Percentiles rank a stretch among this genome's conserved stretches.
Evolutionary conservation across 2,797 vertebrate genomes (phyloP).

Genomic region (Champsocephalus gunnari): DNA sequence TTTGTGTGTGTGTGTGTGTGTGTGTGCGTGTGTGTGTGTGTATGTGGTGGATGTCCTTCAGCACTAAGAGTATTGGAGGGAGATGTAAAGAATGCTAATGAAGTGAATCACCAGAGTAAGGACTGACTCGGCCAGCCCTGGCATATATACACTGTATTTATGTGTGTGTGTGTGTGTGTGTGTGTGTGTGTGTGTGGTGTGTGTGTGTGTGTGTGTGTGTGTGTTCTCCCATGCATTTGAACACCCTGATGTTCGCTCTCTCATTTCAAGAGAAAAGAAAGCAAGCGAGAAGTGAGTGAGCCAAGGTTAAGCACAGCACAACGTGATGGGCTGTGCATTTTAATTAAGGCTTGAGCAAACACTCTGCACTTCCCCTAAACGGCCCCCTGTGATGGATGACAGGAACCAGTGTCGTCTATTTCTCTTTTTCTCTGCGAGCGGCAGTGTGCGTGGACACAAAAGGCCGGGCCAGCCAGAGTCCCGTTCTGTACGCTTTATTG

Average conservation of each 20-base stretch:
- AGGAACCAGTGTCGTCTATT: constrained; percentile 61
- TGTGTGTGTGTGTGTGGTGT: constrained; percentile 35
- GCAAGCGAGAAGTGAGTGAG: constrained; percentile 65
- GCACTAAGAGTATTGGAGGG: constrained; percentile 69
- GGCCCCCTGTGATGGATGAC: constrained; percentile 72
- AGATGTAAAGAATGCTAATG: constrained; percentile 82
- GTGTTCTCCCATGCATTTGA: constrained; percentile 32
- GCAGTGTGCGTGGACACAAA: constrained; percentile 48
- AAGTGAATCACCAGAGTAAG: constrained; percentile 63
- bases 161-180: constrained; percentile 28
- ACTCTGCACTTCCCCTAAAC: constrained; percentile 69
- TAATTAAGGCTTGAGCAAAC: constrained; percentile 77
- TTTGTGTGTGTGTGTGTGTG: constrained; percentile 13
- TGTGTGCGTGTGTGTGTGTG: constrained; percentile 20
- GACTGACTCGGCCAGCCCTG: constrained; percentile 54
- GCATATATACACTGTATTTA: constrained; percentile 28
- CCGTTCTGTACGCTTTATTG: constrained; percentile 64
- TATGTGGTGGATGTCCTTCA: constrained; percentile 76
- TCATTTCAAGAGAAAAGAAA: constrained; percentile 60
- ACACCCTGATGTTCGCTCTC: constrained; percentile 51
- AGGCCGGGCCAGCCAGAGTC: constrained; percentile 50
- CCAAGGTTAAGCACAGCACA: constrained; percentile 81
- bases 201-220: background rate
- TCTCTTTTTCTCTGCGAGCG: constrained; percentile 61
- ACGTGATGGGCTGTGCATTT: constrained; percentile 73